Base-by-base conservation (phyloP, 2,113 vertebrate species). In the Sapayoa aenigma region DNA sequence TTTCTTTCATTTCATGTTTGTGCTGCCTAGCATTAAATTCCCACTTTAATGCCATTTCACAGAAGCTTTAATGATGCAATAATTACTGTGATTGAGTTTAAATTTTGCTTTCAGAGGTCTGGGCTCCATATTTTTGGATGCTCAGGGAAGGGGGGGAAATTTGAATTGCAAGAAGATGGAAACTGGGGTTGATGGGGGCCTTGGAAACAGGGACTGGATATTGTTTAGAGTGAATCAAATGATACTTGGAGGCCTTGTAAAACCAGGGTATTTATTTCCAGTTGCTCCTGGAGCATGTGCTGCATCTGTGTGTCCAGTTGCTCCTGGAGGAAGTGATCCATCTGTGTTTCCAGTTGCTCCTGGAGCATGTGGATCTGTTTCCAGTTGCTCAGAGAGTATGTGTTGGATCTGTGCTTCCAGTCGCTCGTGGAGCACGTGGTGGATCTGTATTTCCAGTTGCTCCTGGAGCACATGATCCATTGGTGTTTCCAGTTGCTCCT, bases 41-140 rank as follows among this genome's bases (percentile, higher is more conserved):
- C 9, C 3, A 1, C 16, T 18, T 14, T 25, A 13, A 23, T 31
- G 20, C 11, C 3, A 0, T 3, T 62, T 47, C n/a, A 63, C 65
- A 39, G 49, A 23, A n/a, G 15, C 44, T 59, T 62, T 3, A 15
- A 2, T 41, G 55, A 21, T 77, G 39, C 14, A 21, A 11, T 4
- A 17, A 13, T 20, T 22, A 2, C 31, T 35, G 11, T 16, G 22
- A 27, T 68, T 80, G 42, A 58, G 14, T 46, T 73, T 85, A 16
- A 12, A 6, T 25, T 28, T 65, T 33, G 5, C 5, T 46, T 62
- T 65, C 9, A 19, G 19, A 19, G 42, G 4, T 9, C 6, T 17
- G 46, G 6, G 4, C 14, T 94, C 37, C 0, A 0, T 79, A 0
- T 67, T 90, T 76, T 42, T 18, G 39, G 39, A 18, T 63, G 27